Conservation (phyloP, 1,140 invertebrate species). For the Caenorhabditis latens region DNA sequence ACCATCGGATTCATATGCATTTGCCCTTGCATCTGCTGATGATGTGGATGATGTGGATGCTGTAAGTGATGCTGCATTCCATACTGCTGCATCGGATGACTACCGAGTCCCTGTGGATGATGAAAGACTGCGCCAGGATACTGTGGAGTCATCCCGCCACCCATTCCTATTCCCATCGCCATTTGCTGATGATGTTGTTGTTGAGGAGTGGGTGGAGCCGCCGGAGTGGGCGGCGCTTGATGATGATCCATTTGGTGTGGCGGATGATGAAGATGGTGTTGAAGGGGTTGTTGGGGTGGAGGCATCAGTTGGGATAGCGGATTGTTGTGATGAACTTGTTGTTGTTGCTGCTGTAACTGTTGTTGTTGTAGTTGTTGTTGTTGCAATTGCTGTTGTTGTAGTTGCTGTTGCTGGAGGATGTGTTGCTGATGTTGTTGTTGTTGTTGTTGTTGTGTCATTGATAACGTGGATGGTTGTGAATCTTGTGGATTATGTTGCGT, state of each 20-base stretch:
- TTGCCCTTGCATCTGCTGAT: constrained; percentile 15
- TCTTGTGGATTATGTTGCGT: not conserved
- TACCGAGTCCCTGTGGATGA: not conserved
- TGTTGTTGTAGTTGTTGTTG: not conserved
- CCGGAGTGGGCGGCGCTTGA: not conserved
- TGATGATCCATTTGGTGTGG: not conserved
- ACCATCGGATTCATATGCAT: constrained; percentile 24
- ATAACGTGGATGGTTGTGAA: not conserved
- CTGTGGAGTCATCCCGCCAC: not conserved
- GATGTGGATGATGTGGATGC: constrained; percentile 15
- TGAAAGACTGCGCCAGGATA: constrained; percentile 19
- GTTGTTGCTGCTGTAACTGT: not conserved
- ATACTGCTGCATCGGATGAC: not conserved
- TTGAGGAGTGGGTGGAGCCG: not conserved
- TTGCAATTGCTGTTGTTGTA: not conserved
- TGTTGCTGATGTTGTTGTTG: not conserved
- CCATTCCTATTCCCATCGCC: not conserved
- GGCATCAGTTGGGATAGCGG: constrained; percentile 5
- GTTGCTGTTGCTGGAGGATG: not conserved
- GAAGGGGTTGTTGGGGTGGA: not conserved
- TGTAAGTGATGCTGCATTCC: constrained; percentile 23
- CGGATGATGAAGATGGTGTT: not conserved
- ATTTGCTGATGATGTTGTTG: not conserved
- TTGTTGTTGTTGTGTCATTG: not conserved
- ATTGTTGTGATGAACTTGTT: not conserved